A percentile compares a stretch with the other conserved stretches of the same genome.
Conservation (phyloP, 2,113 vertebrate genomes). For the Heterotilapia buettikoferi region DNA sequence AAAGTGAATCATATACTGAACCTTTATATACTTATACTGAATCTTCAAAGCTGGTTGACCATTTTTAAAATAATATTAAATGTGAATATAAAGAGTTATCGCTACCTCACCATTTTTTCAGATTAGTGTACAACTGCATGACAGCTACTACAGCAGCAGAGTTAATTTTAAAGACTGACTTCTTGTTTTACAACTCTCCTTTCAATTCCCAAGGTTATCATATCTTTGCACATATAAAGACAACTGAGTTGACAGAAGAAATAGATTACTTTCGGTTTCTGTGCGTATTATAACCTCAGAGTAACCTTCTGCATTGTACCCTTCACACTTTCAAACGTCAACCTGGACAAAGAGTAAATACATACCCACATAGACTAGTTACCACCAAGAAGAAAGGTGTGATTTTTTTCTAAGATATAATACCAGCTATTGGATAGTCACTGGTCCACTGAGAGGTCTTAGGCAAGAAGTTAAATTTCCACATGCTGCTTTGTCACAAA, state of each 20-base stretch:
- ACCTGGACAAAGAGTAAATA: neutral
- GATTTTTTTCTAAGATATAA: neutral
- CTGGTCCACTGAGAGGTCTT: neutral
- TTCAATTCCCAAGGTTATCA: neutral
- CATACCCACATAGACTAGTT: neutral
- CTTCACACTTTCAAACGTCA: neutral
- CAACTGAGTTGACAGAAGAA: neutral
- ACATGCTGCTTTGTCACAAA: neutral
- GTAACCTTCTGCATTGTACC: neutral
- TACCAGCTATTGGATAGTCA: neutral
- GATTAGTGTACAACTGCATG: neutral
- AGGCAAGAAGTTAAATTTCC: neutral
- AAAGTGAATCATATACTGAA: neutral
- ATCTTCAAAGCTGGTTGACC: neutral
- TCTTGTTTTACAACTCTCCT: neutral
- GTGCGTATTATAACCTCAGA: neutral
- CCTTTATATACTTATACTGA: neutral
- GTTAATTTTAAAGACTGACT: neutral
- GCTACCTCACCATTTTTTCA: neutral
- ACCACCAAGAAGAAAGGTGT: neutral
- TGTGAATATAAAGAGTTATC: neutral
- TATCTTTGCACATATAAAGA: neutral
- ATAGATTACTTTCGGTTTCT: neutral
- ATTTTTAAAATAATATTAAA: neutral
- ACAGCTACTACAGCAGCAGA: neutral